Evolutionary conservation across 2,113 vertebrate genomes (phyloP), one percentile per base, ranked within the genome.

Genomic region (Strix aluco): DNA sequence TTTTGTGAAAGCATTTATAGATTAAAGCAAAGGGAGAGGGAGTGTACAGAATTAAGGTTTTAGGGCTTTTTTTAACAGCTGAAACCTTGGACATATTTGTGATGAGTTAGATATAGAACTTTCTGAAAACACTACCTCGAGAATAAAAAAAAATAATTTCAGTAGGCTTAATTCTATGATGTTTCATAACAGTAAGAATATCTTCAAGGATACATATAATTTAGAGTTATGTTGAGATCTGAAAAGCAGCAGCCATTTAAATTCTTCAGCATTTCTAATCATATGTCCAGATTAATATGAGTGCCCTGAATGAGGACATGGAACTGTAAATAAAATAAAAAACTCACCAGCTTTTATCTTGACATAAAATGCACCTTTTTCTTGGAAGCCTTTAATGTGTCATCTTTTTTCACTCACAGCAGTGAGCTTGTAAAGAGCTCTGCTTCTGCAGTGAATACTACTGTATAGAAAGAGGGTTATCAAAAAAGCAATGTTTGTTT

Each of bases 401-500:
- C 61, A 92, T 95, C 55, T 63, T 84, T 91, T 93, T 67, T 88
- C 83, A 96, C 83, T 81, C 88, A 74, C 54, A 95, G 71, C 51
- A 96, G 57, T 63, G 80, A 90, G 81, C 62, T 74, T 95, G 44
- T 88, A 79, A 96, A 96, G 84, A 92, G 81, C 62, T 94, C 73
- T 94, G 82, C 55, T 34, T 96, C 77, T 94, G 84, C 81, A 88
- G 38, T 88, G 86, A 94, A 92, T 92, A 73, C 42, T 40, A 78
- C 49, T 10, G 9, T 66, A 88, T 20, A 81, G 61, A 94, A 78
- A 77, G 71, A 61, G 78, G 86, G 69, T 87, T 97, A 96, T 73
- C 90, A 67, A 96, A 94, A 94, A 96, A 96, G 51, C 36, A 84
- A 25, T 20, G 21, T 86, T 98, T 95, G 46, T 92, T 97, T 97